Conservation (phyloP, 2,113 vertebrate species). For the Heteronetta atricapilla region DNA sequence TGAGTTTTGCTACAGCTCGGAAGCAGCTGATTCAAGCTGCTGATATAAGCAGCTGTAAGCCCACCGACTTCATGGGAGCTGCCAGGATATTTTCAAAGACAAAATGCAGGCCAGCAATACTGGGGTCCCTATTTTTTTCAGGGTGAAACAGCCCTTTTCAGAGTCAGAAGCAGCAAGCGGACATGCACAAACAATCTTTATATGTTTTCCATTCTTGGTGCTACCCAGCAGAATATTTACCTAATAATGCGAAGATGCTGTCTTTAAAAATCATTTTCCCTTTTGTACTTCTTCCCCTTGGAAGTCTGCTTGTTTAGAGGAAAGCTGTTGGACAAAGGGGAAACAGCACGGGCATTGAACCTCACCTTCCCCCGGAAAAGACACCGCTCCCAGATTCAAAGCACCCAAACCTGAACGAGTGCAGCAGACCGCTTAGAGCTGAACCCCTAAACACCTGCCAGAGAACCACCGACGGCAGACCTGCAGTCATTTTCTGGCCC, state of each 20-base stretch:
- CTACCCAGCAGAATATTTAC: background rate
- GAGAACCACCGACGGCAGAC: background rate
- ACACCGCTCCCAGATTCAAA: background rate
- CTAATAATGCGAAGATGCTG: background rate
- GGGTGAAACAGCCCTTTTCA: background rate
- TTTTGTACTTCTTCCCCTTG: background rate
- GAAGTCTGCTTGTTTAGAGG: background rate
- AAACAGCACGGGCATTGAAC: background rate
- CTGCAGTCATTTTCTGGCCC: background rate
- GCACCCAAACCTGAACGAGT: background rate
- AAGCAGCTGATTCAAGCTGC: constrained; percentile 21
- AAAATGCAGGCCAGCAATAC: background rate
- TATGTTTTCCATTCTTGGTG: background rate
- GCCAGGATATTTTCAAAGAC: background rate
- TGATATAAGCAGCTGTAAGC: background rate
- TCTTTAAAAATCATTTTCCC: background rate
- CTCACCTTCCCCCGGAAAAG: background rate
- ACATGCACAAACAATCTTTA: background rate
- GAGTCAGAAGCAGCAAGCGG: background rate
- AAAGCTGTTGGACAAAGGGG: background rate
- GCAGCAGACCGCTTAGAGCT: background rate
- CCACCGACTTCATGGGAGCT: background rate
- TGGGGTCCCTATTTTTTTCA: background rate
- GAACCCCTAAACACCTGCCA: background rate
- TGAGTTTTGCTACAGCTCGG: background rate